These are phyloP conservation scores for Calypte anna DNA, from an alignment of 2,113 vertebrate genomes.

Conservation along the genomic window DNA sequence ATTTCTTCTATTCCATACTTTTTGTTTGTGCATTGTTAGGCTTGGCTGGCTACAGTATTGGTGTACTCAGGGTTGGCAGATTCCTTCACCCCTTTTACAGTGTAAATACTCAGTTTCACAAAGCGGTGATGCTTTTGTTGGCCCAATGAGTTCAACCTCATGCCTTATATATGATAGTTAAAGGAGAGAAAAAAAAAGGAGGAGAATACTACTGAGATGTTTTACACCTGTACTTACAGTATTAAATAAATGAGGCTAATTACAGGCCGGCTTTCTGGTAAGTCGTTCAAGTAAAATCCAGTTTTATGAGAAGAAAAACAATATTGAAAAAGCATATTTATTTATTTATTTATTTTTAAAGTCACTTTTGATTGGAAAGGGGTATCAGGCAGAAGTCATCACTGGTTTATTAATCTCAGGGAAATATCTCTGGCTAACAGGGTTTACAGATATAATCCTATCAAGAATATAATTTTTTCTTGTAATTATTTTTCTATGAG, in stretches of 20 bases:
- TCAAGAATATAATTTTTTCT: not conserved
- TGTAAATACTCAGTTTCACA: slow-evolving; percentile 14
- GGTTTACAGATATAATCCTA: not conserved
- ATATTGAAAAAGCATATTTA: not conserved
- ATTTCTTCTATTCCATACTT: slow-evolving; percentile 3
- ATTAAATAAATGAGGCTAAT: slow-evolving; percentile 5
- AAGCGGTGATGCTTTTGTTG: not conserved
- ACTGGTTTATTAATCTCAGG: not conserved
- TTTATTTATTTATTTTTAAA: rapidly evolving
- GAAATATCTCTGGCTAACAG: not conserved
- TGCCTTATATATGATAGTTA: not conserved
- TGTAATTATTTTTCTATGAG: not conserved
- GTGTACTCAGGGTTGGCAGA: slow-evolving; percentile 6
- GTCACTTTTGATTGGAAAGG: not conserved
- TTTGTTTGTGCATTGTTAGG: slow-evolving; percentile 9
- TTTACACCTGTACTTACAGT: not conserved
- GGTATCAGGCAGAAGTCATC: not conserved
- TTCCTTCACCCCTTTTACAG: slow-evolving; percentile 6
- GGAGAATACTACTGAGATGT: not conserved
- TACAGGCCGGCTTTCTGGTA: not conserved
- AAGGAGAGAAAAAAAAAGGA: not conserved
- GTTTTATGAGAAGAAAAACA: not conserved
- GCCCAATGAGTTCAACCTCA: not conserved
- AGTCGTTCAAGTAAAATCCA: not conserved
- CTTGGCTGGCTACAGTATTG: slow-evolving; percentile 16